These are phyloP conservation scores for Colletes latitarsis DNA, from an alignment of 1,140 invertebrate genomes.

Conservation along the genomic window DNA sequence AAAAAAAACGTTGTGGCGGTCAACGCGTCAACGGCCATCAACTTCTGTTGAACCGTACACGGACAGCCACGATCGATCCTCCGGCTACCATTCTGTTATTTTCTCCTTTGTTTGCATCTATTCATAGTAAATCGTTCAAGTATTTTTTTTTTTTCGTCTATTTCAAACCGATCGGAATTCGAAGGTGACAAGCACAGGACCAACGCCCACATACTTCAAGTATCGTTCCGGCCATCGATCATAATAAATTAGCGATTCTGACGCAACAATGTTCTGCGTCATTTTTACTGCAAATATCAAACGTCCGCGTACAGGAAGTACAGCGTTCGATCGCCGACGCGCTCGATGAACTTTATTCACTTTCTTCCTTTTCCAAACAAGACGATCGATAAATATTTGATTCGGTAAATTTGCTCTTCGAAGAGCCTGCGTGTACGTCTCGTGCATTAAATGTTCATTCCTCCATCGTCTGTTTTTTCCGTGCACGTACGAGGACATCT, in stretches of 20 bases:
- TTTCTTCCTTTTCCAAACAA: no score
- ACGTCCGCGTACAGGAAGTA: neutral
- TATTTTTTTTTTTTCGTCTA: slow-evolving; percentile 23
- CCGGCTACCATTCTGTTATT: neutral
- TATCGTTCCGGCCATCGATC: slow-evolving; percentile 56
- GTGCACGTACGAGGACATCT: no score
- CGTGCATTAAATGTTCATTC: no score
- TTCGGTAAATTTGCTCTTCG: no score
- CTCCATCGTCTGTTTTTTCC: no score
- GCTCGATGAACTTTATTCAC: no score
- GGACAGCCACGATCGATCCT: no score
- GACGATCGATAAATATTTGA: no score
- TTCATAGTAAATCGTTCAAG: neutral
- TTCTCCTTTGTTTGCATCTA: neutral
- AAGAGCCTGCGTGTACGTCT: no score
- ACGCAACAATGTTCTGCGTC: slow-evolving; percentile 30
- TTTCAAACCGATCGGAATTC: slow-evolving; percentile 52
- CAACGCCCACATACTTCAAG: slow-evolving; percentile 63
- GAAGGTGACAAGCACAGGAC: slow-evolving; percentile 58
- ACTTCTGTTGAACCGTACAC: neutral
- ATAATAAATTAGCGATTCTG: slow-evolving; percentile 58
- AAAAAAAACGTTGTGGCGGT: no score
- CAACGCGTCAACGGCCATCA: neutral
- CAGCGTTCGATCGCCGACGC: neutral
- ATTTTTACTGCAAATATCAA: slow-evolving; percentile 10